Evolutionary conservation across 35 echinoderm and acorn worm species (phyloP).

Genomic region (Apostichopus parvimensis): DNA sequence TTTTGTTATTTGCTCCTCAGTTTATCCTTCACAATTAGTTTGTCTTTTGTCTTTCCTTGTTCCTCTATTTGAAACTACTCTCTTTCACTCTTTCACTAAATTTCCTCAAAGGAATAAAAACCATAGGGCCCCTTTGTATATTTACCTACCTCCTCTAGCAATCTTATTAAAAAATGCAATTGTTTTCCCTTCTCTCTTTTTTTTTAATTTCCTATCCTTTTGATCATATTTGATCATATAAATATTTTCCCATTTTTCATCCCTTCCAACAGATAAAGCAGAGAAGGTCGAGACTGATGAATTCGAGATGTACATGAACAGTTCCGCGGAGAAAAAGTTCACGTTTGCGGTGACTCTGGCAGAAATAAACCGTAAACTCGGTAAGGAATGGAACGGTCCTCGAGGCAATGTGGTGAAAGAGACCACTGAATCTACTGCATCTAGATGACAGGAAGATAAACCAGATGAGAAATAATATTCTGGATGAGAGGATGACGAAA

Average conservation of each 20-base stretch:
- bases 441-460: constrained; percentile 12
- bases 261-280: not conserved
- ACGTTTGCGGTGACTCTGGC: constrained; percentile 38
- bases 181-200: no score
- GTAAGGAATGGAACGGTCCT: constrained; percentile 48
- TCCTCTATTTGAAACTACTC: no score
- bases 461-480: not conserved
- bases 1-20: no score
- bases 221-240: not conserved
- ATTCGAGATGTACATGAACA: constrained; percentile 36
- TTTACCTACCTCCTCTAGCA: no score
- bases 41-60: no score
- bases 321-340: constrained; percentile 19
- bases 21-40: no score
- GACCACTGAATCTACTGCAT: constrained; percentile 5
- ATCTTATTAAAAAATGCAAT: no score
- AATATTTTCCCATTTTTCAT: not conserved
- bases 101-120: no score
- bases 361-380: constrained; percentile 40
- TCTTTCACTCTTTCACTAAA: no score
- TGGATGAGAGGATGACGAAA: no score
- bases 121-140: no score
- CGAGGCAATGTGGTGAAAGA: not conserved
- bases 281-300: constrained; percentile 27
- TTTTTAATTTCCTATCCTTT: no score